Conservation (phyloP, 1,140 invertebrate genomes). For the Drosophila sp. region DNA sequence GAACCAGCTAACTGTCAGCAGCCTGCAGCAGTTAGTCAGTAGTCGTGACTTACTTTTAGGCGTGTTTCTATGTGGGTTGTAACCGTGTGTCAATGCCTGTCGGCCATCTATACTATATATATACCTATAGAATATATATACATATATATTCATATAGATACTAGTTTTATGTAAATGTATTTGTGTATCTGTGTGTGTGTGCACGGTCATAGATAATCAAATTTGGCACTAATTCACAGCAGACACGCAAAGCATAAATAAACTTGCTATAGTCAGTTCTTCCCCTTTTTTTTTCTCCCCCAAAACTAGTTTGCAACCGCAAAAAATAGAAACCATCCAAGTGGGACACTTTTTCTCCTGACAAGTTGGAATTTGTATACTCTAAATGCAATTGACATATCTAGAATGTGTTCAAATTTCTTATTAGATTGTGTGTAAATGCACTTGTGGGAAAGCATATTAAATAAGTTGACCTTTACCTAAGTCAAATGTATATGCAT, state of each 20-base stretch:
- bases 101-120: not conserved
- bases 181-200: conserved; percentile 38
- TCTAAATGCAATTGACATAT: conserved; percentile 19
- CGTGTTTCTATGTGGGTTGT: conserved; percentile 58
- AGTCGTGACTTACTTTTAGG: conserved; percentile 65
- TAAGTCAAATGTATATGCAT: not conserved
- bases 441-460: not conserved
- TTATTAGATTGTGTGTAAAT: not conserved
- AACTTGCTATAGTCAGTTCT: conserved; percentile 68
- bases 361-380: conserved; percentile 33
- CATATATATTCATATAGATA: conserved; percentile 16
- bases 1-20: conserved; percentile 29
- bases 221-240: conserved; percentile 80
- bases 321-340: conserved; percentile 23
- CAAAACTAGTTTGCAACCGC: conserved; percentile 53
- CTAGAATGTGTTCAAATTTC: not conserved
- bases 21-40: conserved; percentile 19
- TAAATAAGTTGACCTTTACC: not conserved
- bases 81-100: conserved; percentile 9
- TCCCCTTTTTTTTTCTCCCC: conserved; percentile 28
- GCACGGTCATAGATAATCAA: conserved; percentile 77
- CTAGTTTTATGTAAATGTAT: conserved; percentile 14
- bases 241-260: conserved; percentile 81
- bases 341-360: conserved; percentile 26
- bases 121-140: not conserved